A percentile compares a stretch with the other conserved stretches of the same genome.
Conservation (phyloP, 2,797 vertebrate species). For the Ptychobarbus kaznakovi region DNA sequence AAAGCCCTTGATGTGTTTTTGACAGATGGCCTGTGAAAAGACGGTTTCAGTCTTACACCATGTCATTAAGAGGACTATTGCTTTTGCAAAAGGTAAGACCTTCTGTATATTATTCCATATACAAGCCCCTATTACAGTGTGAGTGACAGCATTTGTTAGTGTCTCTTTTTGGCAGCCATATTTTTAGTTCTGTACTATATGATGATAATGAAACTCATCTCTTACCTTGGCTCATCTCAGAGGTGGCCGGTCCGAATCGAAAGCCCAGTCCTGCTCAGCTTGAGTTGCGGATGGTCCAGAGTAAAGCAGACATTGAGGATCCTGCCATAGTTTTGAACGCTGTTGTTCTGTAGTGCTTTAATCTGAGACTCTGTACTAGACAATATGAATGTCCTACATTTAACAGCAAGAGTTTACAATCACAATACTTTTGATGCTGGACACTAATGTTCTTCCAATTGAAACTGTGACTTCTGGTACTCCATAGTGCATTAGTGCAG, state of each 20-base stretch:
- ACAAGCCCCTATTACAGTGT: not conserved
- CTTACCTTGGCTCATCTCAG: constrained; percentile 69
- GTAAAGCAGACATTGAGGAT: constrained; percentile 94
- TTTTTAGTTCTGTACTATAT: not conserved
- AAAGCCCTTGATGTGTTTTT: constrained; percentile 30
- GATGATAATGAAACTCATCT: not conserved
- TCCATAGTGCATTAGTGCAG: not conserved
- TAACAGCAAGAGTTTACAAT: not conserved
- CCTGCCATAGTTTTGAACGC: constrained; percentile 87
- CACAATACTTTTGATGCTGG: not conserved
- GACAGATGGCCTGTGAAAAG: constrained; percentile 94
- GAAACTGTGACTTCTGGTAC: not conserved
- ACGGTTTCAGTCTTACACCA: constrained; percentile 95
- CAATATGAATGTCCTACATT: not conserved
- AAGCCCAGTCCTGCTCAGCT: constrained; percentile 89
- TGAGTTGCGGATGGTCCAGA: constrained; percentile 96
- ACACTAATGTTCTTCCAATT: not conserved
- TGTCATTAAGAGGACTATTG: constrained; percentile 92
- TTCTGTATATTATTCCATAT: not conserved
- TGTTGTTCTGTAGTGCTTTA: constrained; percentile 39
- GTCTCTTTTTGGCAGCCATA: not conserved
- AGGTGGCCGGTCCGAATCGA: constrained; percentile 84
- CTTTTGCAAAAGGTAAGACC: constrained; percentile 45
- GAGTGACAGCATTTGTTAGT: not conserved
- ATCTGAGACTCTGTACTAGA: not conserved